phyloP scores from a whole-genome alignment of 2,797 vertebrate species.

The Catostomus latipinnis region DNA sequence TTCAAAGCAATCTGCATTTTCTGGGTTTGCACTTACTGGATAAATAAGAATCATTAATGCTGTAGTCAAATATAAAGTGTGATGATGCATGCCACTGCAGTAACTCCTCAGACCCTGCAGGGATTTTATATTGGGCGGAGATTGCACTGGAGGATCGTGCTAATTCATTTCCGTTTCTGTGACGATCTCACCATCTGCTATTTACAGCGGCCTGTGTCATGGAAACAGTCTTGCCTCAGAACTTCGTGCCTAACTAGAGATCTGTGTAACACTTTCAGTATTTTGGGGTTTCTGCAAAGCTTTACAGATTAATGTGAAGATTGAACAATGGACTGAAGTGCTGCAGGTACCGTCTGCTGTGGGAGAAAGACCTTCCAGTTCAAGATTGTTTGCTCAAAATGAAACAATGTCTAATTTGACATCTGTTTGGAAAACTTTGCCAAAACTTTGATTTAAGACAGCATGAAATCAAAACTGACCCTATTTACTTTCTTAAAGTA shows the following conservation, averaged over 20 bases:
- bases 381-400: conserved; percentile 13
- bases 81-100: conserved; percentile 3
- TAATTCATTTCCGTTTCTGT: conserved; percentile 53
- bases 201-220: conserved; percentile 45
- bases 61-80: conserved; percentile 18
- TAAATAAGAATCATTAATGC: conserved; percentile 24
- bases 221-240: conserved; percentile 30
- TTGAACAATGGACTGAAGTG: conserved; percentile 48
- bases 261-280: conserved; percentile 16
- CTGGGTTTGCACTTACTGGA: conserved; percentile 7
- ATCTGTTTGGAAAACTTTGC: conserved; percentile 31
- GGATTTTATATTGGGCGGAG: conserved; percentile 42
- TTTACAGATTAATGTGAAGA: conserved; percentile 20
- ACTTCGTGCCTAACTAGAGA: conserved; percentile 45
- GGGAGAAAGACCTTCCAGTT: conserved; percentile 1
- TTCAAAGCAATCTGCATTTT: conserved; percentile 10
- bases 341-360: conserved; percentile 37
- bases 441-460: background rate
- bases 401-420: conserved; percentile 1
- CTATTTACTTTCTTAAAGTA: too few relatives aligned
- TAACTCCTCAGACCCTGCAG: conserved; percentile 32
- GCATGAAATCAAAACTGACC: too few relatives aligned
- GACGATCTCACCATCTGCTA: conserved; percentile 56
- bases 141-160: conserved; percentile 41
- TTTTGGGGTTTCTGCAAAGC: conserved; percentile 8